Evolutionary conservation across 2,888 invertebrate genomes (phyloP), one percentile per base, ranked within the genome.

Genomic region (Folsomia candida): DNA sequence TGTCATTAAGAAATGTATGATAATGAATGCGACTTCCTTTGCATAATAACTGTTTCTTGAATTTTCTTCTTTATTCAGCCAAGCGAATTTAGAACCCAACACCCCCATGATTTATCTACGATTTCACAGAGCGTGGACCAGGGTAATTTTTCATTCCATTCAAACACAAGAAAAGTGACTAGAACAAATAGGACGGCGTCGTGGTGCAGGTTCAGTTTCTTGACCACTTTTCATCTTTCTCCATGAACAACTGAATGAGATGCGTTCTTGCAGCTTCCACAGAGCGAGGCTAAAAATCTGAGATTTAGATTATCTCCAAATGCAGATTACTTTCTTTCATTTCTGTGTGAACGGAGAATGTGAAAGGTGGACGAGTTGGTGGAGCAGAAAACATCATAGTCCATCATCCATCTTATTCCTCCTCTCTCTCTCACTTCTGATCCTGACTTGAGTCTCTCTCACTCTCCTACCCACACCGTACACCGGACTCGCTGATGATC

Each of bases 41-140:
- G 62, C 62, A 62, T 62, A 62, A 62, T 29, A 62, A 62, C 27
- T 62, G n/a, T 62, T 62, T 62, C 37, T 22, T 9, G 11, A 60
- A 60, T 20, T 62, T 62, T 24, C 22, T 62, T 37, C 28, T 3
- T 62, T 62, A 54, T 37, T 37, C 37, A 54, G 22, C 54, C 54
- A 54, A 22, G 54, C 20, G 22, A 54, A 54, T 20, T 54, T 54
- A 54, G n/a, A 2, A 29, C 28, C 29, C 14, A 62, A 4, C 29
- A 62, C 28, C 28, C 37, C 11, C n/a, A 62, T 62, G 62, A 62
- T 62, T 62, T 62, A 62, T 62, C n/a, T 25, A 20, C 6, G 9
- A 27, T 62, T 62, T 27, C 60, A 60, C 37, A 62, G 62, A 26
- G 22, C 37, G 18, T 62, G 28, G 27, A 9, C n/a, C 22, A 29